Evolutionary conservation across 2,113 vertebrate genomes (phyloP), one percentile per base, ranked within the genome.

Genomic region (Myiozetetes cayanensis): DNA sequence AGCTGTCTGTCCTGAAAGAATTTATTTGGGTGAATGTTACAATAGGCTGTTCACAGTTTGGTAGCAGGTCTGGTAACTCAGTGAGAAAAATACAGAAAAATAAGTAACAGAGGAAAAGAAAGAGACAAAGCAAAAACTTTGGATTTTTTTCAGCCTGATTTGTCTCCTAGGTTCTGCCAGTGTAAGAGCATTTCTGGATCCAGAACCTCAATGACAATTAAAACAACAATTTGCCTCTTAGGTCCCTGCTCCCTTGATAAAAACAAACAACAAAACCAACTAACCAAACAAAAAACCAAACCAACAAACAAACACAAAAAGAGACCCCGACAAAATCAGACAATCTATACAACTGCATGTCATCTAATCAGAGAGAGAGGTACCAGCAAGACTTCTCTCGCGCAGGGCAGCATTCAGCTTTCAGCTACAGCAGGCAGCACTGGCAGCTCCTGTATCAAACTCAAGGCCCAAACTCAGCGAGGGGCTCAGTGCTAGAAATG

Each of bases 281-380:
- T 16, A 35, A 43, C 14, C 43, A 67, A 65, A 65, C 19, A 66
- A 44, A 66, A 41, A 49, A 8, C 6, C 25, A 77, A 49, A 47
- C 31, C 18, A 84, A 56, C 31, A 23, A 37, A 43, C 12, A 20
- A 63, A 70, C 5, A 35, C 7, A 17, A 47, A 68, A 52, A 12
- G 4, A 30, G 10, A 0, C 1, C 8, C 4, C 12, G 18, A 17
- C 2, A 46, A 77, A 67, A 56, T 19, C 23, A 30, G 33, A 66
- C 17, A 49, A 19, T 8, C 71, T 70, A 4, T 39, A 74, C 21
- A 59, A 35, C 19, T 31, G 28, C 17, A 24, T 14, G 13, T 10
- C 22, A 50, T 56, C 71, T 49, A 49, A 33, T 28, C 39, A 53
- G 39, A 39, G 25, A 18, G 37, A 37, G 2, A 30, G 27, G 12